Evolutionary conservation across 2,888 invertebrate genomes (phyloP).

Genomic region (Apomyelois bistriatella): DNA sequence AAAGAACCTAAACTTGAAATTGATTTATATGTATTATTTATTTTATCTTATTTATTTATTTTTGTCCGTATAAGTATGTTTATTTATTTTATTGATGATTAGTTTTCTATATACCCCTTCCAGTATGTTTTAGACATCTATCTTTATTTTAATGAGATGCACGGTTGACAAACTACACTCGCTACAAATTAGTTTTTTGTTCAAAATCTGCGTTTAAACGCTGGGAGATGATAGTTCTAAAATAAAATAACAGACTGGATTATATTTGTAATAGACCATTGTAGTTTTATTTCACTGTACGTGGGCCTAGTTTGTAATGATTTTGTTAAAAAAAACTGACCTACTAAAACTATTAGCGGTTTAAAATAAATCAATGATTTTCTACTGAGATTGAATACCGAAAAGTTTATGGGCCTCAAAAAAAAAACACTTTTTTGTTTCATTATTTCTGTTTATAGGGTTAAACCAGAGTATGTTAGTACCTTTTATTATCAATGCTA

Average conservation of each 20-base stretch:
- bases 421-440: too few relatives aligned
- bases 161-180: slow-evolving; percentile 63
- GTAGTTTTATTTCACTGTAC: slow-evolving; percentile 32
- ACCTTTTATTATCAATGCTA: too few relatives aligned
- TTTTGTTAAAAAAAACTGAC: slow-evolving; percentile 1
- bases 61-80: too few relatives aligned
- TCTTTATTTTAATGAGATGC: slow-evolving; percentile 58
- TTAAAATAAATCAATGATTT: not conserved
- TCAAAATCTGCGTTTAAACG: slow-evolving; percentile 54
- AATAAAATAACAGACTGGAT: slow-evolving; percentile 45
- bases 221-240: slow-evolving; percentile 31
- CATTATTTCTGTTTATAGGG: too few relatives aligned
- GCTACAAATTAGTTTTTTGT: slow-evolving; percentile 46
- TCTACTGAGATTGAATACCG: slow-evolving; percentile 16
- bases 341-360: not conserved
- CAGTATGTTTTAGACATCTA: slow-evolving; percentile 18
- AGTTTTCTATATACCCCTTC: not conserved
- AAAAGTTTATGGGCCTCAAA: slow-evolving; percentile 13
- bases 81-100: too few relatives aligned
- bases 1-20: too few relatives aligned
- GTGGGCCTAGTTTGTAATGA: slow-evolving; percentile 41
- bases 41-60: too few relatives aligned
- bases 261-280: slow-evolving; percentile 42
- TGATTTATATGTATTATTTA: too few relatives aligned
- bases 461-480: too few relatives aligned